Base-by-base conservation (phyloP, 2,888 invertebrate genomes). In the Philonicus albiceps region DNA sequence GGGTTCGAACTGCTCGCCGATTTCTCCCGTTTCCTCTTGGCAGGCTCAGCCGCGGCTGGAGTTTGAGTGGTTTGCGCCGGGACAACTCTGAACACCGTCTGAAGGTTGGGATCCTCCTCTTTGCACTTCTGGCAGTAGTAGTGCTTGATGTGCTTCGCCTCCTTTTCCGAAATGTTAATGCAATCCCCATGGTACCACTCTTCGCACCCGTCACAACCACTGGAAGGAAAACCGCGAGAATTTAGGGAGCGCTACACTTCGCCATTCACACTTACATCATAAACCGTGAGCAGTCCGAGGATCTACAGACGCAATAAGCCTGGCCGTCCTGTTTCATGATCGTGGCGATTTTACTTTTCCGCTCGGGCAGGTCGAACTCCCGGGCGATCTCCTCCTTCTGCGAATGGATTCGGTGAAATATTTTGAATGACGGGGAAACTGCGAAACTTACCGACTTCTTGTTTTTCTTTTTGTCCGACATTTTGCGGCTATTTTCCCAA, bases 141-240 rank as follows among this genome's bases (percentile, higher is more conserved):
- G 89, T 97, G 97, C 90, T 97, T 97, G 86, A 99, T 99, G 89
- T 96, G 95, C 90, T 97, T 98, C 0, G 99, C 97, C 91, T 98
- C 98, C 89, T 96, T 95, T 91, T 98, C 97, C 0, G 98, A 98
- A 89, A 99, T 97, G 89, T 97, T 97, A 88, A 99, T 98, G 91
- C 99, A 99, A 91, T 98, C 98, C 0, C 99, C 99, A 90, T 99
- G 99, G 91, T 98, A 99, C 99, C 99, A 99, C 92, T 99, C 98
- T 91, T 99, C 98, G 91, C 99, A 99, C 16, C 97, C 95, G 92
- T 99, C 99, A 93, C 99, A 99, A 53, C 97, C 98, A 91, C 97
- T 97, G 19, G 88, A 86, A 31, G 81, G 74, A 37, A 85, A 34
- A 88, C 64, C 73, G 13, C 13, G 72, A 74, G 16, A 64, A 1